phyloP scores from a whole-genome alignment of 2,113 vertebrate genomes.

The Pedionomus torquatus region DNA sequence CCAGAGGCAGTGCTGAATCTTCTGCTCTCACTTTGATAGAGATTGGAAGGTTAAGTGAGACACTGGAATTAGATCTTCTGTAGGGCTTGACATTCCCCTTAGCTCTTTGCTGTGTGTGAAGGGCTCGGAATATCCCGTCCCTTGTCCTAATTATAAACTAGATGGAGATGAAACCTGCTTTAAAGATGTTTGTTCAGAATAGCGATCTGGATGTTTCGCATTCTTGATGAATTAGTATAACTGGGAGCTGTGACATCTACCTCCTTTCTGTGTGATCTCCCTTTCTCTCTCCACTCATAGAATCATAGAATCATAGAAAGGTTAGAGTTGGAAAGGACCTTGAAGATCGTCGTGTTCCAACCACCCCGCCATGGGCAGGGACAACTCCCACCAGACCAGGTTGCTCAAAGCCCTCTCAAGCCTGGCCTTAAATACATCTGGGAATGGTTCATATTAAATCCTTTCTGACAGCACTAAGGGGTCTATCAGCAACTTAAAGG shows the following conservation, averaged over 20 bases:
- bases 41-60: background rate
- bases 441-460: background rate
- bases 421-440: too few relatives aligned
- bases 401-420: too few relatives aligned
- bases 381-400: too few relatives aligned
- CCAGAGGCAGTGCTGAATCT: background rate
- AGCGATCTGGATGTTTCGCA: background rate
- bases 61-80: background rate
- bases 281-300: background rate
- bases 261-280: background rate
- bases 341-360: too few relatives aligned
- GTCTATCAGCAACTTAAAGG: background rate
- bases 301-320: too few relatives aligned
- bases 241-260: background rate
- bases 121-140: background rate
- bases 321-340: too few relatives aligned
- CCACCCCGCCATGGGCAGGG: too few relatives aligned
- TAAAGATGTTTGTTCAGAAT: background rate
- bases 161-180: background rate
- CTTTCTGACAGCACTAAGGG: background rate
- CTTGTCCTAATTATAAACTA: background rate
- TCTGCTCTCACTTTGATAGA: background rate
- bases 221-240: background rate
- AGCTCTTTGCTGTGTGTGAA: background rate
- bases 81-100: background rate